These are phyloP conservation scores for Pangasianodon gigas DNA, from an alignment of 2,113 vertebrate genomes.

Conservation along the genomic window DNA sequence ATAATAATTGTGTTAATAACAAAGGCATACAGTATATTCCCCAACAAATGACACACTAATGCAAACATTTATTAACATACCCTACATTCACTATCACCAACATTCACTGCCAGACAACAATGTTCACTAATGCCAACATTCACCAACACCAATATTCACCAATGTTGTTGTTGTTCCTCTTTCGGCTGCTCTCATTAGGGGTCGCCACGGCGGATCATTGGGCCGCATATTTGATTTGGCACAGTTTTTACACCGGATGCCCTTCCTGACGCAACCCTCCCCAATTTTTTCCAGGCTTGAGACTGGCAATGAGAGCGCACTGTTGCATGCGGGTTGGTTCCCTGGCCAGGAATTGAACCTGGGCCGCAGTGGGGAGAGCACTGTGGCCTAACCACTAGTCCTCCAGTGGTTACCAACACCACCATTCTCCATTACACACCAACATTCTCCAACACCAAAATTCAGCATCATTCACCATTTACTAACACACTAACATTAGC, in stretches of 20 bases:
- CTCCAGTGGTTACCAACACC: neutral
- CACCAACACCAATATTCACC: neutral
- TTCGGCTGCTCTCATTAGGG: too few species aligned
- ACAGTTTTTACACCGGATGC: too few species aligned
- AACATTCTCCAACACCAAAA: neutral
- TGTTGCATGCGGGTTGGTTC: too few species aligned
- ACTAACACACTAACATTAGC: neutral
- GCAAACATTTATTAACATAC: neutral
- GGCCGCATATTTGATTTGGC: too few species aligned
- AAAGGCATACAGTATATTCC: neutral
- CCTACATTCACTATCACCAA: neutral
- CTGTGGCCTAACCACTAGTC: too few species aligned
- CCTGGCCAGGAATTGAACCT: too few species aligned
- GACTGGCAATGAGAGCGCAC: too few species aligned
- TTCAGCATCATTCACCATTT: neutral
- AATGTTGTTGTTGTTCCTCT: neutral
- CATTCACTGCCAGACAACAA: neutral
- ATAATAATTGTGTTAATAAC: neutral
- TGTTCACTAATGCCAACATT: neutral
- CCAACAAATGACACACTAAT: neutral
- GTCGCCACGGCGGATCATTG: too few species aligned
- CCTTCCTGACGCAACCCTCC: too few species aligned
- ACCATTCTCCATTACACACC: neutral
- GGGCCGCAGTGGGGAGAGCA: too few species aligned
- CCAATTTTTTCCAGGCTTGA: too few species aligned